Base-by-base conservation (phyloP, 1,140 invertebrate species). In the Diplogasteroides magnus region DNA sequence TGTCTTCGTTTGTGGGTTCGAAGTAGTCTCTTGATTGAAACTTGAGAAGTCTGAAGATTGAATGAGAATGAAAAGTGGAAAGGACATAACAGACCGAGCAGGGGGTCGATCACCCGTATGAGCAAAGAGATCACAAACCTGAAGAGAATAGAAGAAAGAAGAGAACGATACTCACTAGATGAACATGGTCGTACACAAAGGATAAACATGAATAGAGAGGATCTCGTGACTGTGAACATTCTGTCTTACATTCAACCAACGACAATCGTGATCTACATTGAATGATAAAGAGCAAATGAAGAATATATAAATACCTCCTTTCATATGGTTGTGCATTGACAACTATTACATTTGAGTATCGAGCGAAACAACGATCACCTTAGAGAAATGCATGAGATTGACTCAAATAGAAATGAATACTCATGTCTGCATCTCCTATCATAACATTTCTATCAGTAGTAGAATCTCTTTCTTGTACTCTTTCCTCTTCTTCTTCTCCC, bases 11-110 rank as follows among this genome's bases (percentile, higher is more conserved):
- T 27, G 79, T 83, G 15, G 80, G 81, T 64, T 82, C 80, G 59
- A 82, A 83, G 57, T 82, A 82, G 68, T 82, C 81, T 37, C 81
- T 71, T 14, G 77, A 77, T 75, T 82, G 80, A 64, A 82, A 83
- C 58, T 79, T 80, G 1, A 81, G 72, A 6, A 82, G 70, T 29
- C 37, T 48, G 37, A 48, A 48, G 37, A 6, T 6, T 48, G 6
- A 11, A 48, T 48, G 37, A 48, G 6, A 11, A 19, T 48, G 37
- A 48, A 48, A 11, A 19, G 6, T 6, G 6, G 37, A 48, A 6
- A 48, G 37, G 37, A 11, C 6, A 48, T 11, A n/a, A 48, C 6
- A 19, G 6, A 48, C 37, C 80, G 78, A 61, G 79, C 79, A 1
- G 79, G 79, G n/a, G 78, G 58, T 61, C 77, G 76, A 58, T 81